Base-by-base conservation (phyloP, 2,797 vertebrate species). In the Odontamblyopus lacepedii region DNA sequence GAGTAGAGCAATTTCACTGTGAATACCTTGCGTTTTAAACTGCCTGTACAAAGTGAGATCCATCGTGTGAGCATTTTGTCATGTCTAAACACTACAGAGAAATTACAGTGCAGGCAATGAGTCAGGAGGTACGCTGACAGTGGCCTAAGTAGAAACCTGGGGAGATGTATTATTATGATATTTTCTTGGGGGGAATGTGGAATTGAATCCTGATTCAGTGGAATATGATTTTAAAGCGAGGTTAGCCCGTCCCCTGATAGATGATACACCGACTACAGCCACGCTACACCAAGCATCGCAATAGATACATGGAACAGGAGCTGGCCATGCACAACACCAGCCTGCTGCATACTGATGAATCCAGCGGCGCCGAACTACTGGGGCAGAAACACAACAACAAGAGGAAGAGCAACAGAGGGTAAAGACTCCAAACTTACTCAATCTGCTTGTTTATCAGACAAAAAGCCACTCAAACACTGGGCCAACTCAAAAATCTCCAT, bases 181-280 rank as follows among this genome's bases (percentile, higher is more conserved):
- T 87, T 92, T 92, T 89, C 87, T 70, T 78, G 80, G 80, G 73
- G 74, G 78, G 82, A 89, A 89, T 90, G 84, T 74, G 74, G 84
- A 91, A 92, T 92, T 90, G 85, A 91, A 92, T 92, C 89, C 90
- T 83, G 88, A 92, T 89, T 92, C 87, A 90, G 86, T 79, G 72
- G 87, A 90, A 89, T 91, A 81, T 87, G 84, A 88, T 91, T 91
- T 89, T 86, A 85, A 89, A 86, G 87, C 78, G 72, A 89, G 85
- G 88, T 84, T 87, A 85, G 84, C 77, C 80, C 78, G 71, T 88
- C 81, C 78, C 78, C 76, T 91, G 91, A 91, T 89, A 85, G 79
- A 88, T 90, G 85, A 89, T 80, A 88, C 85, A 88, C 86, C 81
- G 79, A 78, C 79, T 75, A 83, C 84, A 90, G 89, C 84, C 87